Evolutionary conservation across 2,797 vertebrate genomes (phyloP).

Genomic region (Tarsius wallacei): DNA sequence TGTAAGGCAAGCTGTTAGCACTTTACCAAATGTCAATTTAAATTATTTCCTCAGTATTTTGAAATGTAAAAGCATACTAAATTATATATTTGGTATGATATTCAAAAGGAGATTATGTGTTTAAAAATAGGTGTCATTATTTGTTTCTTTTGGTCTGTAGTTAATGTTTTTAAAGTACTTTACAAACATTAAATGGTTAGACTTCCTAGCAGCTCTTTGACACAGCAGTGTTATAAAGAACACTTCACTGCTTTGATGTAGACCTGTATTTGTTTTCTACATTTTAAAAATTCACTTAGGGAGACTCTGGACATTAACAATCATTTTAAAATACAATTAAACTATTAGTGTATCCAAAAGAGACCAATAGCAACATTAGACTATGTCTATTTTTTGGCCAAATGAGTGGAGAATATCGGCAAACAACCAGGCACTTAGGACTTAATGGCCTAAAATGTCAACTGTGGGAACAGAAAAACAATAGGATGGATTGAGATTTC

Average conservation of each 20-base stretch:
- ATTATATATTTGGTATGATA: constrained; percentile 21
- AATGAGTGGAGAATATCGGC: constrained; percentile 73
- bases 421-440: constrained; percentile 77
- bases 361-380: constrained; percentile 79
- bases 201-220: constrained; percentile 67
- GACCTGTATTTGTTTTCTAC: constrained; percentile 85
- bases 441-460: constrained; percentile 70
- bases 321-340: constrained; percentile 85
- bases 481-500: constrained; percentile 4
- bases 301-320: constrained; percentile 82
- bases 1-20: background rate
- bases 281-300: constrained; percentile 82
- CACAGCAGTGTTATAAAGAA: constrained; percentile 69
- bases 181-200: constrained; percentile 72
- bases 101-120: constrained; percentile 31
- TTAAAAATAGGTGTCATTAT: constrained; percentile 68
- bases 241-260: constrained; percentile 67
- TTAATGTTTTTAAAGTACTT: constrained; percentile 79
- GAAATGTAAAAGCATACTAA: background rate
- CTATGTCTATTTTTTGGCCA: constrained; percentile 80
- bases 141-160: constrained; percentile 69
- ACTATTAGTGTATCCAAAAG: constrained; percentile 84
- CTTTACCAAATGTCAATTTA: constrained; percentile 68
- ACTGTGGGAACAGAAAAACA: background rate
- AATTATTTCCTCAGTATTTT: constrained; percentile 59